Conservation (phyloP, 2,797 vertebrate species). For the Valencia hispanica region DNA sequence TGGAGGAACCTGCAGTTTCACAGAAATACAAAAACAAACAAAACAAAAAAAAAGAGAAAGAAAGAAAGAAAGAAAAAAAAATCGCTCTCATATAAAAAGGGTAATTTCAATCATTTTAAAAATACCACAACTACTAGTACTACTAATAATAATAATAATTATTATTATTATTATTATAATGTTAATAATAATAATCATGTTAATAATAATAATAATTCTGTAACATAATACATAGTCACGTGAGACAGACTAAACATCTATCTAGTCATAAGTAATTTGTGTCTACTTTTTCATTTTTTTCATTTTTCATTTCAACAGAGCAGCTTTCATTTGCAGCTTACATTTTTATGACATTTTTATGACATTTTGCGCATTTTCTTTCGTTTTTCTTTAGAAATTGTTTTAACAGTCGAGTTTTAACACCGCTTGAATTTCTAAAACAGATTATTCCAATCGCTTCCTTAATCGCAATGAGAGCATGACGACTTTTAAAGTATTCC, state of each 20-base stretch:
- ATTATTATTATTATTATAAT: too few relatives aligned
- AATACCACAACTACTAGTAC: background rate
- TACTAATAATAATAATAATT: background rate
- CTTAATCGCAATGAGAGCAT: conserved; percentile 48
- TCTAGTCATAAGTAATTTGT: conserved; percentile 24
- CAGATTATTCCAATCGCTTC: conserved; percentile 23
- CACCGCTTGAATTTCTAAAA: conserved; percentile 2
- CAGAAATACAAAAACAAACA: conserved; percentile 10
- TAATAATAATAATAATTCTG: background rate
- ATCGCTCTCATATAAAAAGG: background rate
- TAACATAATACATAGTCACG: conserved; percentile 16
- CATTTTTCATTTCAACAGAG: conserved; percentile 29
- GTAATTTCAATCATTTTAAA: background rate
- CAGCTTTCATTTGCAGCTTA: background rate
- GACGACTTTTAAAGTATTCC: conserved; percentile 32
- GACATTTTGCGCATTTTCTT: background rate
- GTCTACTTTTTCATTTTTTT: background rate
- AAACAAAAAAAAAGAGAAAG: background rate
- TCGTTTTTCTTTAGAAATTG: conserved; percentile 19
- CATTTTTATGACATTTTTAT: too few relatives aligned
- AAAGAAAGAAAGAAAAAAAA: background rate
- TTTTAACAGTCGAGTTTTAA: conserved; percentile 5
- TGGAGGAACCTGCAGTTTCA: conserved; percentile 52
- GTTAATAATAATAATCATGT: background rate
- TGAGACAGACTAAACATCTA: conserved; percentile 32